phyloP scores from a whole-genome alignment of 92 coral and sea anemone species.

The Parazoanthus swiftii region DNA sequence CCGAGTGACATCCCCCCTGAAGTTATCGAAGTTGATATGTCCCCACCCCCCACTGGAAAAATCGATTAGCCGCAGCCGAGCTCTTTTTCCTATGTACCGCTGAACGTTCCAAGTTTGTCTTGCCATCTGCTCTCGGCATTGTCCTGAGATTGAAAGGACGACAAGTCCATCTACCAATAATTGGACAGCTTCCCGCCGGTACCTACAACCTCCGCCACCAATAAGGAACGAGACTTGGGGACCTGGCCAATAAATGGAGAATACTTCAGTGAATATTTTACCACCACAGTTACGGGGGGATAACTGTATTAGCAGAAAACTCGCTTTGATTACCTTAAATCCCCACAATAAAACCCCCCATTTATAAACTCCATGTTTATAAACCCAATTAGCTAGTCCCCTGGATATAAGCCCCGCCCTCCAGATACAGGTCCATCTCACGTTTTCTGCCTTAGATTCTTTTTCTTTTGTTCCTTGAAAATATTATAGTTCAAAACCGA shows the following conservation, averaged over 20 bases:
- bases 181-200: not conserved
- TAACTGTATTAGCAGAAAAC: too few relatives aligned
- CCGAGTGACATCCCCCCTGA: not conserved
- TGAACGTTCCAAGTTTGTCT: not conserved
- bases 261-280: too few relatives aligned
- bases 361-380: too few relatives aligned
- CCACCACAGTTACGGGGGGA: too few relatives aligned
- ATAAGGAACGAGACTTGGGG: slow-evolving; percentile 7
- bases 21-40: slow-evolving; percentile 1
- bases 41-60: not conserved
- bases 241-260: not conserved
- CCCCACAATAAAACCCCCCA: too few relatives aligned
- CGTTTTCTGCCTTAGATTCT: too few relatives aligned
- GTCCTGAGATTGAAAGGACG: not conserved
- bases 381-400: too few relatives aligned
- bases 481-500: too few relatives aligned
- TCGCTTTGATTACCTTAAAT: too few relatives aligned
- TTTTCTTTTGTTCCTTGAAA: too few relatives aligned
- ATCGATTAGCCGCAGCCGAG: not conserved
- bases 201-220: not conserved
- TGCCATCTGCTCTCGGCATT: not conserved
- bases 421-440: too few relatives aligned
- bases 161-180: not conserved
- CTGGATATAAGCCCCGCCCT: too few relatives aligned
- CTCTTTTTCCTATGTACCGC: not conserved